Conservation (phyloP, 2,888 invertebrate genomes). For the Carabus problematicus region DNA sequence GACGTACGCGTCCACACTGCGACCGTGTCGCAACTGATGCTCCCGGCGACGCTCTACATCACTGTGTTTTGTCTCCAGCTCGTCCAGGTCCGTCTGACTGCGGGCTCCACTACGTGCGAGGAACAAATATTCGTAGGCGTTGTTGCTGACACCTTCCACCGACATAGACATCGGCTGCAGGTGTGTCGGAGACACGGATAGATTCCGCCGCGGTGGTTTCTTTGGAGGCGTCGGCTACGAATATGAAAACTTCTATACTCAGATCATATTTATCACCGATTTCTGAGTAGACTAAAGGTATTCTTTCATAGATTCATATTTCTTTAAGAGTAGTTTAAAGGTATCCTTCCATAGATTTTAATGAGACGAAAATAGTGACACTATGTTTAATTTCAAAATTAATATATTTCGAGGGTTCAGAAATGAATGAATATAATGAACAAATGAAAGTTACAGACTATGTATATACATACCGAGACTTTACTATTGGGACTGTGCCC, state of each 20-base stretch:
- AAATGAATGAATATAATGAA: too few species aligned
- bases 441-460: constrained; percentile 4
- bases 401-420: too few species aligned
- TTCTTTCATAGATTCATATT: too few species aligned
- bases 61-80: constrained; percentile 65
- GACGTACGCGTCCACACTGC: constrained; percentile 80
- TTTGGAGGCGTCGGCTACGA: constrained; percentile 83
- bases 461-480: constrained; percentile 64
- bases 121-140: constrained; percentile 69
- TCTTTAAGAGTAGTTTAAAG: too few species aligned
- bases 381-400: too few species aligned
- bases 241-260: background rate
- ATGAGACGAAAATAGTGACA: too few species aligned
- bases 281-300: too few species aligned
- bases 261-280: background rate
- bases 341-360: too few species aligned
- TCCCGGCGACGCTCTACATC: constrained; percentile 59
- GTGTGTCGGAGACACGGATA: constrained; percentile 87
- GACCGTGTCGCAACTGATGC: constrained; percentile 68
- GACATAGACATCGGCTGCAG: constrained; percentile 66
- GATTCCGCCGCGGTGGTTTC: constrained; percentile 86
- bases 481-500: constrained; percentile 67
- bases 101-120: constrained; percentile 71
- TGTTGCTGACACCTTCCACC: constrained; percentile 66
- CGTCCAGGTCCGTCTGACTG: constrained; percentile 75